Percentiles rank a stretch among this genome's conserved stretches.
Conservation (phyloP, 2,797 vertebrate species). For the Squalus acanthias region DNA sequence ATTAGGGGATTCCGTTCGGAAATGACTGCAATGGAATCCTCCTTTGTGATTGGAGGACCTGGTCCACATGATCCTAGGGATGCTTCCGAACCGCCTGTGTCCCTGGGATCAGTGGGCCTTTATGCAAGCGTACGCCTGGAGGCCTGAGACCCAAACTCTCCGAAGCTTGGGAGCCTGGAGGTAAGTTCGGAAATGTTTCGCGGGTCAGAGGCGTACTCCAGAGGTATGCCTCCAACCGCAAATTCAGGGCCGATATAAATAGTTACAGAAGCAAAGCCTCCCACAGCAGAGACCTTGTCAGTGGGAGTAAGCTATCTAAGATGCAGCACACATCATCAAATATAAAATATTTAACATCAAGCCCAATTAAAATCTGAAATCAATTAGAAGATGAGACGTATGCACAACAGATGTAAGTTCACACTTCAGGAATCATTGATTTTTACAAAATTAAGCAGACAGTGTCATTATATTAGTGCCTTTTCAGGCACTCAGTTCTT, state of each 20-base stretch:
- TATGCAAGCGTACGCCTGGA: too few relatives aligned
- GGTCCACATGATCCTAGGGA: too few relatives aligned
- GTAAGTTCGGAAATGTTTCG: too few relatives aligned
- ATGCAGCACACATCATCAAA: neutral
- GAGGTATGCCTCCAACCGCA: too few relatives aligned
- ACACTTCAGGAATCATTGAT: conserved; percentile 10
- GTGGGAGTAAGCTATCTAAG: neutral
- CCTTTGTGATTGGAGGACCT: too few relatives aligned
- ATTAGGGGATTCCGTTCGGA: too few relatives aligned
- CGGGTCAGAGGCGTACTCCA: too few relatives aligned
- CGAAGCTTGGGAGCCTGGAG: too few relatives aligned
- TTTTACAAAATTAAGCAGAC: neutral
- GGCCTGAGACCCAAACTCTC: too few relatives aligned
- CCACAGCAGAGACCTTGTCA: neutral
- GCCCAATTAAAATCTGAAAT: conserved; percentile 23
- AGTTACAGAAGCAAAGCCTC: neutral
- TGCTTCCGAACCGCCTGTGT: too few relatives aligned
- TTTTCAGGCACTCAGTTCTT: neutral
- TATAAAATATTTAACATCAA: conserved; percentile 28
- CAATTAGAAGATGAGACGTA: neutral
- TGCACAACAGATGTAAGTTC: conserved; percentile 16
- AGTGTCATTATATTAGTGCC: neutral
- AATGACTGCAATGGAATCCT: too few relatives aligned
- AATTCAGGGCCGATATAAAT: neutral
- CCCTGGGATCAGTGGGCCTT: too few relatives aligned